Evolutionary conservation across 1,140 invertebrate genomes (phyloP), one percentile per base, ranked within the genome.

Genomic region (Helicoverpa zea): DNA sequence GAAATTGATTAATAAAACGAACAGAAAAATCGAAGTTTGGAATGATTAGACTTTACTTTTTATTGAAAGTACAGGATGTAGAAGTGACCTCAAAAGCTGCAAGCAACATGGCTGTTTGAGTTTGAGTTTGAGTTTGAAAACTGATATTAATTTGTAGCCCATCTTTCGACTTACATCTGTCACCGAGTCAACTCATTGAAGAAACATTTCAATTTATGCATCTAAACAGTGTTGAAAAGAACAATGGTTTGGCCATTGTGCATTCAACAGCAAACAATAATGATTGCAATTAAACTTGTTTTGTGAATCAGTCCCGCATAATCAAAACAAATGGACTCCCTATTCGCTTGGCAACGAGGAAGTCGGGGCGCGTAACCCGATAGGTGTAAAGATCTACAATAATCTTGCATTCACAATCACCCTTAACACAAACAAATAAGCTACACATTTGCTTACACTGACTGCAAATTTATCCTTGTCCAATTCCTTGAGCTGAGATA

Each of bases 311-410:
- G 66, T 54, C 51, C 61, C 23, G 13, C 66, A 54, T 13, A 66
- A 35, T 66, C 49, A 29, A 13, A 77, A 54, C 29, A 54, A 64
- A 77, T 64, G 43, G 58, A 58, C 10, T 51, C 18, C 74, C 74
- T 64, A 77, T 61, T 76, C 18, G 35, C 61, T 64, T 66, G 43
- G 59, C 75, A 77, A 77, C 59, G 14, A 77, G 75, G 75, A 77
- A 77, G 75, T 75, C 73, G n/a, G 23, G 14, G 47, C 66, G 66
- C 58, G 73, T 77, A 77, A 77, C 75, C 75, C 61, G 49, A 77
- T 77, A 77, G 59, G 49, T 64, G 75, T 75, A 77, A 77, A 77
- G 75, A 77, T 64, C 61, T 77, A 52, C 23, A 54, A 30, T 54
- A 54, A 64, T 66, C 10, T 52, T 64, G 61, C 23, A 52, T 7